A percentile compares a stretch with the other conserved stretches of the same genome.
Conservation (phyloP, 2,797 vertebrate genomes). For the Typhlichthys eigenmanni region DNA sequence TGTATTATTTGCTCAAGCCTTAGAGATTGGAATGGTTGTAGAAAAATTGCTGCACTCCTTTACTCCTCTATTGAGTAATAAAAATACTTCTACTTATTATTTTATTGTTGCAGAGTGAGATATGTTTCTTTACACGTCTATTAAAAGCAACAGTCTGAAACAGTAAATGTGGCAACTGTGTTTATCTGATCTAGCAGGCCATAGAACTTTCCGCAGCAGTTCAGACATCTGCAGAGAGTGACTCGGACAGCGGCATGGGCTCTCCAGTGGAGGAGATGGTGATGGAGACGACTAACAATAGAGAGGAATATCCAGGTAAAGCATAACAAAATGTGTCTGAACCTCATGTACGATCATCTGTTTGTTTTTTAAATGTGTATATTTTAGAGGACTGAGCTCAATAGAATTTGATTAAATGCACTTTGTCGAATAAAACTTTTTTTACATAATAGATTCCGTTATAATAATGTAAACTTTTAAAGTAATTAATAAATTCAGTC, state of each 20-base stretch:
- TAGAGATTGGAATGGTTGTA: too few relatives aligned
- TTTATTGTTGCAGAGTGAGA: too few relatives aligned
- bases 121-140: too few relatives aligned
- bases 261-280: constrained; percentile 68
- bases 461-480: too few relatives aligned
- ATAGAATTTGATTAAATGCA: neutral
- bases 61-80: too few relatives aligned
- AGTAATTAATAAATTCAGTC: too few relatives aligned
- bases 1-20: too few relatives aligned
- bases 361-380: neutral
- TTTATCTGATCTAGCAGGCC: constrained; percentile 39
- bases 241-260: constrained; percentile 80
- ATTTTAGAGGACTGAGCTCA: constrained; percentile 1
- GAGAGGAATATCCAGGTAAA: constrained; percentile 62
- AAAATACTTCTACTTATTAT: too few relatives aligned
- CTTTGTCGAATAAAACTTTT: neutral
- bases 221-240: constrained; percentile 55
- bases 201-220: constrained; percentile 47
- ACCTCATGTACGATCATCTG: neutral
- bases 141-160: too few relatives aligned
- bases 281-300: constrained; percentile 10
- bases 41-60: too few relatives aligned
- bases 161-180: neutral
- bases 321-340: constrained; percentile 9
- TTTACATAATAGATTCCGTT: too few relatives aligned